These are phyloP conservation scores for Mycteria americana DNA, from an alignment of 2,797 vertebrate species.

Conservation along the genomic window DNA sequence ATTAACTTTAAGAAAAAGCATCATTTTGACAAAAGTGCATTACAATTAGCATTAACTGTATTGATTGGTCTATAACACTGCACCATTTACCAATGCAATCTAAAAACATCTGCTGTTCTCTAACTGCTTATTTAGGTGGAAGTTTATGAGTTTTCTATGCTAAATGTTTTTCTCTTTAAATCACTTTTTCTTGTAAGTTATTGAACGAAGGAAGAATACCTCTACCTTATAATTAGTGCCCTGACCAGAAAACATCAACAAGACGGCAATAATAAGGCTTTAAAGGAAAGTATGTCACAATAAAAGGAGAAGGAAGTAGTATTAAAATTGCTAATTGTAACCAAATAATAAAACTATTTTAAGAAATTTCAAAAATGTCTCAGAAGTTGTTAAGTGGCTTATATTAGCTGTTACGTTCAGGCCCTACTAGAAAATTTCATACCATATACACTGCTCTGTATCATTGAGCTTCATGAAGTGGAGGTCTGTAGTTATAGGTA, in stretches of 20 bases:
- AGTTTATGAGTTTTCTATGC: conserved; percentile 70
- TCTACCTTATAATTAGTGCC: conserved; percentile 58
- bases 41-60: conserved; percentile 64
- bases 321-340: conserved; percentile 59
- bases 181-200: conserved; percentile 58
- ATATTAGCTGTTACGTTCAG: background rate
- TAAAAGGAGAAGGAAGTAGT: conserved; percentile 41
- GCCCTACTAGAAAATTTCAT: background rate
- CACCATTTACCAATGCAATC: conserved; percentile 45
- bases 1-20: conserved; percentile 64
- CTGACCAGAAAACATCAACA: conserved; percentile 57
- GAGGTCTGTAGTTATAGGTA: background rate
- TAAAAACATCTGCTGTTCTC: conserved; percentile 55
- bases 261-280: conserved; percentile 50
- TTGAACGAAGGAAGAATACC: conserved; percentile 48
- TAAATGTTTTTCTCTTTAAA: conserved; percentile 55
- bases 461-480: background rate
- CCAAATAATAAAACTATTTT: conserved; percentile 40
- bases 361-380: conserved; percentile 9
- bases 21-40: conserved; percentile 62
- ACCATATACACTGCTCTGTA: background rate
- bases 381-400: conserved; percentile 2
- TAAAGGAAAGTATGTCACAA: conserved; percentile 60
- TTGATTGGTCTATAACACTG: conserved; percentile 55
- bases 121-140: conserved; percentile 64